Evolutionary conservation across 1,140 invertebrate species (phyloP).

Genomic region (Magallana angulata): DNA sequence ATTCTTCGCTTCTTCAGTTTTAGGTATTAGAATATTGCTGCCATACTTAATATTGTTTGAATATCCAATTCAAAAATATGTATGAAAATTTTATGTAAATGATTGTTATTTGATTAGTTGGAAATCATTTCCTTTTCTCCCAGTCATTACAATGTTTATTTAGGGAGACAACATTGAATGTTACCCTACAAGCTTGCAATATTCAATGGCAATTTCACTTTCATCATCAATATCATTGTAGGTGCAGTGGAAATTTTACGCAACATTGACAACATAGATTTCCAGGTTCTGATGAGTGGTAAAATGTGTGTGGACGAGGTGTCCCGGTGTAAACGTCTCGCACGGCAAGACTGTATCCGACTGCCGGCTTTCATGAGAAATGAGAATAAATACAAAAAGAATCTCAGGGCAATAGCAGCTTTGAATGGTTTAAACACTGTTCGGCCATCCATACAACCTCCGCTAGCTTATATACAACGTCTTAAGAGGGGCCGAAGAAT

Average conservation of each 20-base stretch:
- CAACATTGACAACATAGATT: slow-evolving; percentile 78
- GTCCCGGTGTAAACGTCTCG: slow-evolving; percentile 71
- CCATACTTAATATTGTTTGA: no score
- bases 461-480: slow-evolving; percentile 63
- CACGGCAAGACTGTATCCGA: slow-evolving; percentile 71
- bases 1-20: background rate
- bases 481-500: slow-evolving; percentile 63
- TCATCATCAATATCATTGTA: slow-evolving; percentile 36
- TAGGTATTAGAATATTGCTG: background rate
- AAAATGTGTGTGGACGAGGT: slow-evolving; percentile 78
- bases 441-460: slow-evolving; percentile 61
- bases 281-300: slow-evolving; percentile 75
- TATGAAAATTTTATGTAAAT: no score
- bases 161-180: no score
- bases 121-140: no score
- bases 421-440: slow-evolving; percentile 72
- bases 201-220: no score
- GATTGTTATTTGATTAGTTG: no score
- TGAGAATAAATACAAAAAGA: slow-evolving; percentile 72
- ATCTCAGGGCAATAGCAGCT: slow-evolving; percentile 71
- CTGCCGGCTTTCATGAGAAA: slow-evolving; percentile 76
- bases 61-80: no score
- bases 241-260: slow-evolving; percentile 78
- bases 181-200: no score
- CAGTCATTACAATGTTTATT: no score